Evolutionary conservation across 2,113 vertebrate genomes (phyloP), one percentile per base, ranked within the genome.

Genomic region (Myanophis thanlyinensis): DNA sequence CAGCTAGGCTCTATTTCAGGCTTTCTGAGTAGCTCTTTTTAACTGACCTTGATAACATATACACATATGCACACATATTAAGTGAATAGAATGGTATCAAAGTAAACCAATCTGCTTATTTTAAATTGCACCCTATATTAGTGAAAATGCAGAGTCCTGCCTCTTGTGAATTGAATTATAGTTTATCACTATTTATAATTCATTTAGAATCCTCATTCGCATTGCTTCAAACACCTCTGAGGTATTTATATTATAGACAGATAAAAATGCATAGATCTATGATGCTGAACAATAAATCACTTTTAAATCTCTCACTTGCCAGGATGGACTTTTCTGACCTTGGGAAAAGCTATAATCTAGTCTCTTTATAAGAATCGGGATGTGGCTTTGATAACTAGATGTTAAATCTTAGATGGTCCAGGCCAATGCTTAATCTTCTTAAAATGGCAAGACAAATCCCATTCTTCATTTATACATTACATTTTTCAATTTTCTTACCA

Each of bases 391-490:
- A 95, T 95, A 97, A 97, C 95, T 92, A 96, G 95, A 97, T 96
- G 87, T 94, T 97, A 98, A 98, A 98, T 91, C 91, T 92, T 95
- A 10, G 93, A 95, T 95, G 90, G 93, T 94, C 93, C 91, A 90
- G 91, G 94, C 92, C 93, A 91, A 95, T 96, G 95, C 91, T 96
- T 97, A 96, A 96, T 97, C 95, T 96, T 97, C 94, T 95, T 96
- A 97, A 96, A 97, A 98, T 97, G 97, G 96, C 96, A 96, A 94
- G 95, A 96, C 97, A 98, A 98, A 98, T 98, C 94, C 93, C 90
- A 94, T 97, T 97, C 96, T 98, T 98, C 96, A 97, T 96, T 97
- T 98, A 97, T 95, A 95, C 93, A 96, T 95, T 97, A 97, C 93
- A 95, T 97, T 96, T 97, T 98, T 97, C 96, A 97, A 93, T 96